Base-by-base conservation (phyloP, 2,888 invertebrate species). In the Pilophorus perplexus region DNA sequence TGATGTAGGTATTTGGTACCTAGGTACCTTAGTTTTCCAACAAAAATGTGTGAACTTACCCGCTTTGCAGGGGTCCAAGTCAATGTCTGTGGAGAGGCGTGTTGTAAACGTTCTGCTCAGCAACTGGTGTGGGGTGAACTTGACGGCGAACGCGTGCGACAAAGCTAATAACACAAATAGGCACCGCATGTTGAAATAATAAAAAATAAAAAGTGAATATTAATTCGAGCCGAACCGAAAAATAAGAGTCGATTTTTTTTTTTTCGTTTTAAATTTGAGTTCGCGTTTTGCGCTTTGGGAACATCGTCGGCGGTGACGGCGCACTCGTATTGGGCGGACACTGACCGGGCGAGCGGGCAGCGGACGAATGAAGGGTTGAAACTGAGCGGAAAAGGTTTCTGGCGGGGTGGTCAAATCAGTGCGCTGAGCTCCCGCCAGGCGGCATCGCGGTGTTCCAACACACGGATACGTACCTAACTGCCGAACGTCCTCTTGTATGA, bases 21-120 rank as follows among this genome's bases (percentile, higher is more conserved):
- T n/a, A n/a, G n/a, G n/a, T n/a, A n/a, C n/a, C n/a, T n/a, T n/a
- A n/a, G n/a, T n/a, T n/a, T n/a, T n/a, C n/a, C n/a, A n/a, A n/a
- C n/a, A n/a, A n/a, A n/a, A n/a, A n/a, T n/a, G n/a, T n/a, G n/a
- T n/a, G n/a, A n/a, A n/a, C n/a, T 85, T 79, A 91, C 91, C 88
- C 76, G 90, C 88, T 83, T 91, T 91, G 79, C 91, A 91, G 65
- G 91, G 87, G 79, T 91, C 91, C 81, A 89, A 80, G 76, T 91
- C 88, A 71, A 88, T 78, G 76, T 91, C 91, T 70, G 82, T 81
- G 46, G 88, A 89, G 68, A 85, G 83, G 75, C 85, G 85, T 69
- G 80, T 80, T 48, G 86, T 84, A 74, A 87, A 90, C 71, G 81
- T 80, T 64, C 78, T 81, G 64, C 78, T 81, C 74, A 87, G 76